Base-by-base conservation (phyloP, 2,797 vertebrate genomes). In the Rhinophrynus dorsalis region DNA sequence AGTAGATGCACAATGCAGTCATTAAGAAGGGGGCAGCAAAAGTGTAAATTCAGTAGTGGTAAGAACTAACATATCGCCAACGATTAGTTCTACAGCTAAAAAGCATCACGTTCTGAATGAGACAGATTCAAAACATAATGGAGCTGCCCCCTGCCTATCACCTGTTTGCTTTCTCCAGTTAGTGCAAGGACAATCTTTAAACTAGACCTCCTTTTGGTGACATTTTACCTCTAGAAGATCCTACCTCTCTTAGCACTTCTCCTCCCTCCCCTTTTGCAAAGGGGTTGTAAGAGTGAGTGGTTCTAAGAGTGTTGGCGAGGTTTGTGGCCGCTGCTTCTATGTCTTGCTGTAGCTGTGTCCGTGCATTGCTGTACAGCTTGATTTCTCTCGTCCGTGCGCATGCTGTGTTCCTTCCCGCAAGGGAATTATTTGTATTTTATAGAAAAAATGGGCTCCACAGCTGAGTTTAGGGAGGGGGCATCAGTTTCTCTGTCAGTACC, bases 141-240 rank as follows among this genome's bases (percentile, higher is more conserved):
- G 6, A 24, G 56, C 62, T 73, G 70, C 62, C 62, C 33, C 54
- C 62, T 35, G 42, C 30, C 61, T 60, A 44, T 52, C 38, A 67
- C 47, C 44, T 30, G 17, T 66, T 50, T 67, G 54, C 55, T 64
- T 73, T 73, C 62, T 73, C 45, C 60, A 71, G 70, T 73, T 58
- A 60, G 70, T 73, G 70, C 70, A 73, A 73, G 70, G 70, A 73
- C 70, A 73, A 73, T 73, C 70, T 73, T 52, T 67, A 33, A 67
- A 60, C 29, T 66, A 59, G 47, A 66, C 55, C 70, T 67, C 70
- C 38, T 45, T 57, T 66, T 60, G 70, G 70, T 66, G 55, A 73
- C 70, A 73, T 54, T 59, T 67, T 47, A 54, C 57, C 55, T 57
- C 70, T 73, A 29, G 21, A 59, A 44, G 54, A 67, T 48, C 50